Evolutionary conservation across 2,797 vertebrate genomes (phyloP).

Genomic region (Selene dorsalis): DNA sequence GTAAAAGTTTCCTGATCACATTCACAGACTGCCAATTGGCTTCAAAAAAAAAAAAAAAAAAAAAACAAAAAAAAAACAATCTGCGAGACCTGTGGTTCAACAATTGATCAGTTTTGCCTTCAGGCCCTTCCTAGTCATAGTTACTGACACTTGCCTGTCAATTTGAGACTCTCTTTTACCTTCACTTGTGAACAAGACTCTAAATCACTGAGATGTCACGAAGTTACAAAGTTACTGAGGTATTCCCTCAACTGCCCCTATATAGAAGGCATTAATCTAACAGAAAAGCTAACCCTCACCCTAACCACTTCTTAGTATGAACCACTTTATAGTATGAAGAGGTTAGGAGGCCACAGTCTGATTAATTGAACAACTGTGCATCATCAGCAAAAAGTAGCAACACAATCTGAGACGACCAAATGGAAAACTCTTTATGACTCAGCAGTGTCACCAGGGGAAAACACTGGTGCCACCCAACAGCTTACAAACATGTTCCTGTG

Average conservation of each 20-base stretch:
- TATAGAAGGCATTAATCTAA: conserved; percentile 11
- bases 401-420: conserved; percentile 9
- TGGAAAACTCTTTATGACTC: not conserved
- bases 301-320: conserved; percentile 13
- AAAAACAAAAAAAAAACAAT: not conserved
- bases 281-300: conserved; percentile 35
- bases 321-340: conserved; percentile 15
- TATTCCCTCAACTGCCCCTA: conserved; percentile 2
- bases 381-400: conserved; percentile 23
- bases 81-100: not conserved
- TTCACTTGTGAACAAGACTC: conserved; percentile 9
- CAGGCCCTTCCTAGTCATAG: not conserved
- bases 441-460: not conserved
- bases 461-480: not conserved
- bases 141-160: not conserved
- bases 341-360: conserved; percentile 15
- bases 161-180: conserved; percentile 5
- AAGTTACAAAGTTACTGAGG: too few species aligned
- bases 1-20: not conserved
- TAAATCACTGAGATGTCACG: not conserved
- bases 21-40: not conserved
- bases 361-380: conserved; percentile 27
- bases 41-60: too few species aligned
- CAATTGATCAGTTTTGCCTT: not conserved
- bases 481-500: not conserved